Evolutionary conservation across 2,113 vertebrate genomes (phyloP).

Genomic region (Xiphophorus maculatus): DNA sequence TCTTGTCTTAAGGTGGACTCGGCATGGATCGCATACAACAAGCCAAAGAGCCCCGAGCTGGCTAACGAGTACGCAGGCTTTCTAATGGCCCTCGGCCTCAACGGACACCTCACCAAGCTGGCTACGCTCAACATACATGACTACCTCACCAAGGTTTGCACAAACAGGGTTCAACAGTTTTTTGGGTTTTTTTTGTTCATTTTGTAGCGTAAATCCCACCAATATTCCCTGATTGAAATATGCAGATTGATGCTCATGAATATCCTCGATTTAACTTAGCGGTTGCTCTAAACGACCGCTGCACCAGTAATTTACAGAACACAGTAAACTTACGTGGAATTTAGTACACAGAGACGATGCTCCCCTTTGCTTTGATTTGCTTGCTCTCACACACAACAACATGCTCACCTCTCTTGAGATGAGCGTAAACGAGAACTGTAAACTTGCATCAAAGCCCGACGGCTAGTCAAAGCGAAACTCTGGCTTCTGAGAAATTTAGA

Average conservation of each 20-base stretch:
- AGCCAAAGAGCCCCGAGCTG: slow-evolving; percentile 92
- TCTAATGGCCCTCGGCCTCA: slow-evolving; percentile 96
- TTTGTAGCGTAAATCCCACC: not conserved
- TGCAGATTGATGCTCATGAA: not conserved
- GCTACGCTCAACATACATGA: slow-evolving; percentile 97
- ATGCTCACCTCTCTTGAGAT: slow-evolving; percentile 33
- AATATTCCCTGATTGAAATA: not conserved
- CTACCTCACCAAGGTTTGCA: slow-evolving; percentile 92
- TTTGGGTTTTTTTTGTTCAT: not conserved
- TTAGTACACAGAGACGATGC: slow-evolving; percentile 17
- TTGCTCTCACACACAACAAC: slow-evolving; percentile 10
- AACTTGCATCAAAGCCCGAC: slow-evolving; percentile 26
- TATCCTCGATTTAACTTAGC: slow-evolving; percentile 7
- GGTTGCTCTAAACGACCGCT: slow-evolving; percentile 1
- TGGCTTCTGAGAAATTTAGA: slow-evolving; percentile 49
- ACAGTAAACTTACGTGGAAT: not conserved
- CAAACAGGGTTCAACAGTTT: not conserved
- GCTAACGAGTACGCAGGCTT: slow-evolving; percentile 97
- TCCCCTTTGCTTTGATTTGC: slow-evolving; percentile 21
- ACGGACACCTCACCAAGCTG: slow-evolving; percentile 95
- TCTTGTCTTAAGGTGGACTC: slow-evolving; percentile 85
- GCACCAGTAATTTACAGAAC: not conserved
- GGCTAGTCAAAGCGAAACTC: slow-evolving; percentile 64
- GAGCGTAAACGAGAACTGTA: slow-evolving; percentile 45
- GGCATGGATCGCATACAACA: slow-evolving; percentile 98